Evolutionary conservation across 2,113 vertebrate species (phyloP).

Genomic region (Daboia siamensis): DNA sequence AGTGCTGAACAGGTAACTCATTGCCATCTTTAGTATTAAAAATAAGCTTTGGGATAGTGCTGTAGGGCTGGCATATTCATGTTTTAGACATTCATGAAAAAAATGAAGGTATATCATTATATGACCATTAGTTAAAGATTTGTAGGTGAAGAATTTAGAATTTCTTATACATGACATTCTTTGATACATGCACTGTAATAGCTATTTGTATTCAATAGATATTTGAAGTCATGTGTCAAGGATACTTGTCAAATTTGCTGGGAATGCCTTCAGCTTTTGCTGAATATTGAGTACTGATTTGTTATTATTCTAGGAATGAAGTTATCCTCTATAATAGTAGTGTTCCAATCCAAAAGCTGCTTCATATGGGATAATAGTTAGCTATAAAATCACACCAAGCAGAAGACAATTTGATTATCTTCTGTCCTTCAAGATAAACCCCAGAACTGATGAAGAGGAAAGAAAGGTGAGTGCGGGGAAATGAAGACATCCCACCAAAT

Average conservation of each 20-base stretch:
- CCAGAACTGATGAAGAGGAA: not conserved
- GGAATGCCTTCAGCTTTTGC: not conserved
- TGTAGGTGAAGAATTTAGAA: not conserved
- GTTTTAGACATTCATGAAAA: not conserved
- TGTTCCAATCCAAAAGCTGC: not conserved
- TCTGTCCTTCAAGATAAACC: not conserved
- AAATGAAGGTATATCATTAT: not conserved
- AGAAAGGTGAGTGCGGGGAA: not conserved
- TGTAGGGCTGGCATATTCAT: not conserved
- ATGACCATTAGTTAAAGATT: not conserved
- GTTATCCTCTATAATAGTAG: not conserved
- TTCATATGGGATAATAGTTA: not conserved
- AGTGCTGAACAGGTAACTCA: not conserved
- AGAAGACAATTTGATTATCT: not conserved
- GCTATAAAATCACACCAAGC: not conserved
- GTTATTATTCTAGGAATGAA: not conserved
- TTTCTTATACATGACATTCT: not conserved
- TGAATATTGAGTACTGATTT: not conserved
- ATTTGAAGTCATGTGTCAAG: not conserved
- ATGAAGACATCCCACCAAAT: not conserved
- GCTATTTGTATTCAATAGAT: not conserved
- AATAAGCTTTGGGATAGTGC: not conserved
- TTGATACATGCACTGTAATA: not conserved
- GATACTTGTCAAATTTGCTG: not conserved
- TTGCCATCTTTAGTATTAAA: not conserved